phyloP scores from a whole-genome alignment of 2,113 vertebrate genomes.

The Felis chaus region DNA sequence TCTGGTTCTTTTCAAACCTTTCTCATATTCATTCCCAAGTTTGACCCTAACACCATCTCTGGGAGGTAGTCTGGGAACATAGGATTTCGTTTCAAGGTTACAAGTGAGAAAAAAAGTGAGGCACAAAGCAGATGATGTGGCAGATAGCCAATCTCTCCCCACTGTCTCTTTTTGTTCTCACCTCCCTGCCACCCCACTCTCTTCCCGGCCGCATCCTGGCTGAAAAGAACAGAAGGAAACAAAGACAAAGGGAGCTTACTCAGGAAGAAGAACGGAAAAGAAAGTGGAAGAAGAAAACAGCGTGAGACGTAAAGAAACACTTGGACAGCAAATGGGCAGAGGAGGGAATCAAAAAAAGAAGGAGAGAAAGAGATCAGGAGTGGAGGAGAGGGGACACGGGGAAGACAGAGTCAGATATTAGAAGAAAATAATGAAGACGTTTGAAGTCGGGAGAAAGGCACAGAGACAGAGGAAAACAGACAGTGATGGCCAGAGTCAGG shows the following conservation, averaged over 20 bases:
- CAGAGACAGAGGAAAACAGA: background rate
- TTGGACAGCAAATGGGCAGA: background rate
- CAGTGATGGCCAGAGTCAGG: background rate
- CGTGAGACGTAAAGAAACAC: background rate
- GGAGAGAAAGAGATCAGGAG: background rate
- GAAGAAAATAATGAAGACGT: background rate
- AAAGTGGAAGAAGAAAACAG: background rate
- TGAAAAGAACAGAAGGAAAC: background rate
- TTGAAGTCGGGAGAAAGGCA: background rate
- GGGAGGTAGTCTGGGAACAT: background rate
- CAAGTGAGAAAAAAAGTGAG: slow-evolving; percentile 28
- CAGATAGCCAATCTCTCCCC: background rate
- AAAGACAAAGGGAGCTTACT: background rate
- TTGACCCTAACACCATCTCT: slow-evolving; percentile 40
- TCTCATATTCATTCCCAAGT: slow-evolving; percentile 50
- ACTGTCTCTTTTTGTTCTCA: background rate
- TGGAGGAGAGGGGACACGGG: background rate
- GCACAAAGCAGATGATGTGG: background rate
- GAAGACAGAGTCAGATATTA: background rate
- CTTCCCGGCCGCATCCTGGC: background rate
- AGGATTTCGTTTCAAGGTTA: slow-evolving; percentile 44
- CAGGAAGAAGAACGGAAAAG: background rate
- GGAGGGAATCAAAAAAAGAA: background rate
- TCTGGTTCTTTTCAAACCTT: slow-evolving; percentile 68
- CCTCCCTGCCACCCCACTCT: background rate